Base-by-base conservation (phyloP, 2,797 vertebrate species). In the Echeneis naucrates region DNA sequence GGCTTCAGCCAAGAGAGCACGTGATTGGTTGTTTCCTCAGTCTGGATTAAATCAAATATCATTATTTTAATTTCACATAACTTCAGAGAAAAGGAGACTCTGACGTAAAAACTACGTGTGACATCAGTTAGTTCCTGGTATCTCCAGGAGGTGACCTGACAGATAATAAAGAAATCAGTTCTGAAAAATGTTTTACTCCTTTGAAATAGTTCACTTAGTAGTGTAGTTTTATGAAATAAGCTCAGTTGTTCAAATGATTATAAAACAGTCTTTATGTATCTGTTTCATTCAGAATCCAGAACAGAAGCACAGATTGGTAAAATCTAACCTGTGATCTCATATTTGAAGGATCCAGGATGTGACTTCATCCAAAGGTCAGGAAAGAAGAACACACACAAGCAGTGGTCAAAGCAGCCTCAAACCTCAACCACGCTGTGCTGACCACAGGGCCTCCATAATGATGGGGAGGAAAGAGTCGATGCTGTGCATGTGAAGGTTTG, bases 391-490 rank as follows among this genome's bases (percentile, higher is more conserved):
- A 58, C 40, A 51, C 50, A 62, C 57, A 59, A 1, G 58, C n/a
- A 27, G 47, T 67, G 53, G 66, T 62, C 55, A 72, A 40, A 69
- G 57, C 7, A 44, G 33, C 81, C 87, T 77, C 56, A 55, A 73
- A 86, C 83, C 80, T 40, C 67, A 82, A 88, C 90, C 86, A 72
- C 79, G 81, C 24, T 57, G 61, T 50, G 17, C 68, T 84, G 78
- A 89, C 88, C 81, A 78, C 60, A 0, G 44, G 72, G 86, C 82
- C 86, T 78, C 83, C 55, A 57, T 83, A 91, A 85, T 84, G 83
- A 86, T 19, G 84, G 68, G 37, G 48, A n/a, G 81, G 64, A 71
- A 51, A 35, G 26, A n/a, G 33, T 47, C 5, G 24, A 48, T 57
- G 37, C 21, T 44, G 33, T 53, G 35, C 19, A 21, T 42, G 38